phyloP scores from a whole-genome alignment of 1,140 invertebrate genomes.

The Nasonia giraulti region DNA sequence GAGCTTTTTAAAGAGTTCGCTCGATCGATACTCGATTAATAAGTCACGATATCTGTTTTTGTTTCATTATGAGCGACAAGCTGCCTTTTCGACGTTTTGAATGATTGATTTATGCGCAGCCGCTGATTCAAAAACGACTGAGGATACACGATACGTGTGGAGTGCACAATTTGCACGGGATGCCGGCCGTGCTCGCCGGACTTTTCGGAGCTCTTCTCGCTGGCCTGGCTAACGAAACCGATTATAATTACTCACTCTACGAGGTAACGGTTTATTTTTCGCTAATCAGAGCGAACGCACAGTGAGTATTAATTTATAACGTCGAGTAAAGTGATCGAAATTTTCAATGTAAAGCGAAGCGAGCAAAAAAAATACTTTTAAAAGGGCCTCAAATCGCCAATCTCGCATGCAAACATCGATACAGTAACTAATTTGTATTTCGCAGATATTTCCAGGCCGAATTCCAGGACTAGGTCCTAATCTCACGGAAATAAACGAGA shows the following conservation, averaged over 20 bases:
- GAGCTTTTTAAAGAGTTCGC: background rate
- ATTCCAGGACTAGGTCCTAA: slow-evolving; percentile 62
- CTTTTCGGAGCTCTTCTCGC: slow-evolving; percentile 86
- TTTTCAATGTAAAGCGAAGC: no score
- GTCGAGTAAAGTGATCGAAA: no score
- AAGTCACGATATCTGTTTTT: background rate
- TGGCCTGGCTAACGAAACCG: slow-evolving; percentile 78
- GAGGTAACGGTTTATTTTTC: slow-evolving; percentile 66
- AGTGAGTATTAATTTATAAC: no score
- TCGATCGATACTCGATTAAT: background rate
- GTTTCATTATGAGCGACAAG: no score
- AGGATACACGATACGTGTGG: slow-evolving; percentile 95
- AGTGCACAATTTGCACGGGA: slow-evolving; percentile 96
- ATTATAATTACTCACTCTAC: slow-evolving; percentile 76
- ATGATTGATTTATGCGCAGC: slow-evolving; percentile 75
- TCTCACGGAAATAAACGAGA: slow-evolving; percentile 63
- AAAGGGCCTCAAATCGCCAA: no score
- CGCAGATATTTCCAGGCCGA: slow-evolving; percentile 68
- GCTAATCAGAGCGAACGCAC: background rate
- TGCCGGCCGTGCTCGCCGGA: slow-evolving; percentile 92
- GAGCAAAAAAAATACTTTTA: no score
- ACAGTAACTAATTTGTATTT: background rate
- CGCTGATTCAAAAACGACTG: slow-evolving; percentile 80
- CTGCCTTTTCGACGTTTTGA: background rate
- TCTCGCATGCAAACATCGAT: background rate